Evolutionary conservation across 2,113 vertebrate species (phyloP).

Genomic region (Manacus vitellinus): DNA sequence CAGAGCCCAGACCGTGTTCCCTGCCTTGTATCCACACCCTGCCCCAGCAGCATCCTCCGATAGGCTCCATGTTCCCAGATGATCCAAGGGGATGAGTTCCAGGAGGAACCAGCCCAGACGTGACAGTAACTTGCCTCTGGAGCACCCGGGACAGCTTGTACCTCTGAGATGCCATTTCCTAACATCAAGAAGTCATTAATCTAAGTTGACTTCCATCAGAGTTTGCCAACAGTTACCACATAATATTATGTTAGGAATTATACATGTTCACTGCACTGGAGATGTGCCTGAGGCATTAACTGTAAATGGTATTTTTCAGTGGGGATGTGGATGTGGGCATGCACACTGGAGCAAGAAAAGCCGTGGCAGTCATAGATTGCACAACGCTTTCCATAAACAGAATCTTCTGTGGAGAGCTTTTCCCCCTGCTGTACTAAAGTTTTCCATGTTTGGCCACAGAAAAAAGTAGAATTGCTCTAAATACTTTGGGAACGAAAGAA

Average conservation of each 20-base stretch:
- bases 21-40: neutral
- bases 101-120: neutral
- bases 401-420: neutral
- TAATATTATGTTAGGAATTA: neutral
- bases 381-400: neutral
- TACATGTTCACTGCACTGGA: neutral
- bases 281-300: constrained; percentile 2
- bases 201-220: constrained; percentile 7
- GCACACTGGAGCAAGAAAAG: neutral
- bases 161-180: constrained; percentile 7
- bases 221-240: constrained; percentile 47
- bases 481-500: neutral
- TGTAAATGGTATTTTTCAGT: constrained; percentile 18
- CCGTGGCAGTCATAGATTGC: neutral
- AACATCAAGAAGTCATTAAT: constrained; percentile 41
- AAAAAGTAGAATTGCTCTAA: neutral
- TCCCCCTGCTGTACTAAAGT: neutral
- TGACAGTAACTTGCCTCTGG: neutral
- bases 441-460: neutral
- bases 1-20: neutral
- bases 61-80: neutral
- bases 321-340: neutral
- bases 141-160: neutral
- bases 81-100: fast-evolving
- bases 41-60: neutral